Conservation (phyloP, 2,113 vertebrate species). For the Takifugu bimaculatus region DNA sequence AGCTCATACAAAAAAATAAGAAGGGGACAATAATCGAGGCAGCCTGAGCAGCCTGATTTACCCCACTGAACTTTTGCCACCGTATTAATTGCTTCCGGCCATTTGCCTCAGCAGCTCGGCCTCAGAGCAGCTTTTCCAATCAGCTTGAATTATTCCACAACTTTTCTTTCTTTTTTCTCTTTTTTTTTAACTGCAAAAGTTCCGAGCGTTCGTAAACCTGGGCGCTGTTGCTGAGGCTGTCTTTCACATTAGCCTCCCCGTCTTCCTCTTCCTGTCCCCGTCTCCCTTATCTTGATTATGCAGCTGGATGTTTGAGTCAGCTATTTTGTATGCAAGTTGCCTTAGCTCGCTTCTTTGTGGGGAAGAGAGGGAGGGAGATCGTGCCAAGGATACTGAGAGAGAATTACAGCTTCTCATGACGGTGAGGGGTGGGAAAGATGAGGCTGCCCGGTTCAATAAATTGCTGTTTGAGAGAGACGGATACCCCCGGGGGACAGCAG, state of each 20-base stretch:
- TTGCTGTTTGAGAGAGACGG: constrained; percentile 61
- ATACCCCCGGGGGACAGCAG: constrained; percentile 43
- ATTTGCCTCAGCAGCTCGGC: constrained; percentile 16
- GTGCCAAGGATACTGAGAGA: constrained; percentile 77
- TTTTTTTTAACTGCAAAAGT: constrained; percentile 19
- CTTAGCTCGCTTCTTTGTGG: constrained; percentile 76
- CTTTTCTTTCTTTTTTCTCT: constrained; percentile 11
- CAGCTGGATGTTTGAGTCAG: constrained; percentile 86
- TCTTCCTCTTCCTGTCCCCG: constrained; percentile 55
- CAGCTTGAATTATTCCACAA: constrained; percentile 29
- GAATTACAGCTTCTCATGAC: constrained; percentile 65
- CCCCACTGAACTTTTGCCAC: not conserved
- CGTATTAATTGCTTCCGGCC: constrained; percentile 6
- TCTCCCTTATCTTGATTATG: constrained; percentile 83
- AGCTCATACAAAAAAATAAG: too few relatives aligned
- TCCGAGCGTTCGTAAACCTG: constrained; percentile 51
- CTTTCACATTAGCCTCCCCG: constrained; percentile 53
- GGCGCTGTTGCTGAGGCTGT: constrained; percentile 57
- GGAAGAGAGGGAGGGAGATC: constrained; percentile 68
- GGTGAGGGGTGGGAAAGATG: constrained; percentile 51
- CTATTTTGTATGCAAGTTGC: constrained; percentile 84
- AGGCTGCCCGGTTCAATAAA: constrained; percentile 60
- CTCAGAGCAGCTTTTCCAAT: constrained; percentile 12
- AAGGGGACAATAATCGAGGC: too few relatives aligned
- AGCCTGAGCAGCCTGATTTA: not conserved